Conservation (phyloP, 92 coral and sea anemone species). For the Nematostella vectensis region DNA sequence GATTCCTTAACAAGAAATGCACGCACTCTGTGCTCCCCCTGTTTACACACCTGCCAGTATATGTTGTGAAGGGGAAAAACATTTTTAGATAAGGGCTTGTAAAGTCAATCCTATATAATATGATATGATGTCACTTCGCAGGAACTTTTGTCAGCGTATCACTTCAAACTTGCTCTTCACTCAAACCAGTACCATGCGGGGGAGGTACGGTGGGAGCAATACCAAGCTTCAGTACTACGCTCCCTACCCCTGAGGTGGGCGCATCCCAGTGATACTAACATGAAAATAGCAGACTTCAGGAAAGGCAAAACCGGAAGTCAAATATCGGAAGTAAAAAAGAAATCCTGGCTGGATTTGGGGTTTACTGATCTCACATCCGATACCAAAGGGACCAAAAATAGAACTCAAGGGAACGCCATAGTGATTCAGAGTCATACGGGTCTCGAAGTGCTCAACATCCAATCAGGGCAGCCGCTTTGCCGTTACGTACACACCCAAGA, state of each 20-base stretch:
- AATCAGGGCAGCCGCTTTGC: constrained; percentile 74
- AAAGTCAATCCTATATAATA: no score
- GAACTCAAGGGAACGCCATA: constrained; percentile 39
- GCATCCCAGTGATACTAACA: constrained; percentile 52
- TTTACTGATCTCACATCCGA: constrained; percentile 6
- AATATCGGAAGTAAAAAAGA: neutral
- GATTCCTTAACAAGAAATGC: no score
- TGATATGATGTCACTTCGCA: no score
- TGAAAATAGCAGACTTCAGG: constrained; percentile 43
- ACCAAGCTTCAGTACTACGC: constrained; percentile 52
- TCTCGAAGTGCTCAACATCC: constrained; percentile 66
- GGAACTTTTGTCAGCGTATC: constrained; percentile 55
- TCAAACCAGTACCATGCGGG: constrained; percentile 71
- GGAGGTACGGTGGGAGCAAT: constrained; percentile 81
- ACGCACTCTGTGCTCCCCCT: no score
- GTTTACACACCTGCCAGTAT: no score
- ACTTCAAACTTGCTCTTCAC: constrained; percentile 83
- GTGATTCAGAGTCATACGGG: constrained; percentile 58
- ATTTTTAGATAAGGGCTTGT: no score
- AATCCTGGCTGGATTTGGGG: constrained; percentile 9
- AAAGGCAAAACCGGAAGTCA: constrained; percentile 26
- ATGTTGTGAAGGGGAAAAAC: no score
- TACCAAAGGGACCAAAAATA: neutral
- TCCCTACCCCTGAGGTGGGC: constrained; percentile 71
- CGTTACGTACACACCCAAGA: constrained; percentile 42